phyloP scores from a whole-genome alignment of 2,113 vertebrate genomes.

The Otocyon megalotis region DNA sequence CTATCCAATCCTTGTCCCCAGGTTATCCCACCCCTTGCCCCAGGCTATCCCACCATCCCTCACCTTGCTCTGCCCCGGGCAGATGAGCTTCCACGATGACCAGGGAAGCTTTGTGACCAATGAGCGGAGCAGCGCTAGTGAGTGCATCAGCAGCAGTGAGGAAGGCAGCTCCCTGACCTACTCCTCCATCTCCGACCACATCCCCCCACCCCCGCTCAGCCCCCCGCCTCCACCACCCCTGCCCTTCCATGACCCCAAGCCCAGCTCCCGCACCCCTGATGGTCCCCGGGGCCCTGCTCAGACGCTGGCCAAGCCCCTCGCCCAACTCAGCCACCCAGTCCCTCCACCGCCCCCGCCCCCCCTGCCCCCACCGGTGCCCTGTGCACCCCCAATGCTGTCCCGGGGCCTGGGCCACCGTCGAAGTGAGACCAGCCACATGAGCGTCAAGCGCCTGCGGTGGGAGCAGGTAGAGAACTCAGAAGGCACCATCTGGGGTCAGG shows the following conservation, averaged over 20 bases:
- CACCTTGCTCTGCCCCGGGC: slow-evolving; percentile 21
- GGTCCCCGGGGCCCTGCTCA: slow-evolving; percentile 75
- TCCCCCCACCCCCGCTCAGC: slow-evolving; percentile 92
- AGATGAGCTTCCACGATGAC: slow-evolving; percentile 99
- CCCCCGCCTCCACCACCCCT: slow-evolving; percentile 91
- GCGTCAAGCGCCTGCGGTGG: slow-evolving; percentile 98
- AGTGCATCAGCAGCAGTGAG: slow-evolving; percentile 94
- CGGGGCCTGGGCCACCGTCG: slow-evolving; percentile 89
- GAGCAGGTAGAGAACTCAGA: slow-evolving; percentile 99
- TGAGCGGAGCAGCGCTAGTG: slow-evolving; percentile 93
- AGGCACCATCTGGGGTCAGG: slow-evolving; percentile 99
- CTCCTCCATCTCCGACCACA: slow-evolving; percentile 94
- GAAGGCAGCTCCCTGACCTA: slow-evolving; percentile 95
- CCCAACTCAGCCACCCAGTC: slow-evolving; percentile 85
- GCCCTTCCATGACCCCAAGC: slow-evolving; percentile 90
- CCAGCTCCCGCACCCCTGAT: slow-evolving; percentile 85
- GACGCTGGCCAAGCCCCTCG: slow-evolving; percentile 59
- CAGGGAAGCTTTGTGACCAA: slow-evolving; percentile 90
- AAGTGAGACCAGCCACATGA: slow-evolving; percentile 97
- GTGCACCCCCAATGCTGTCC: slow-evolving; percentile 84
- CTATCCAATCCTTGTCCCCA: background rate
- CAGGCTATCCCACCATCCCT: background rate
- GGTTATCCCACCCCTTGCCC: background rate
- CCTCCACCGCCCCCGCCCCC: slow-evolving; percentile 74
- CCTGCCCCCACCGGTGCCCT: slow-evolving; percentile 82